phyloP scores from a whole-genome alignment of 2,888 invertebrate genomes.

The Platypus cylindrus region DNA sequence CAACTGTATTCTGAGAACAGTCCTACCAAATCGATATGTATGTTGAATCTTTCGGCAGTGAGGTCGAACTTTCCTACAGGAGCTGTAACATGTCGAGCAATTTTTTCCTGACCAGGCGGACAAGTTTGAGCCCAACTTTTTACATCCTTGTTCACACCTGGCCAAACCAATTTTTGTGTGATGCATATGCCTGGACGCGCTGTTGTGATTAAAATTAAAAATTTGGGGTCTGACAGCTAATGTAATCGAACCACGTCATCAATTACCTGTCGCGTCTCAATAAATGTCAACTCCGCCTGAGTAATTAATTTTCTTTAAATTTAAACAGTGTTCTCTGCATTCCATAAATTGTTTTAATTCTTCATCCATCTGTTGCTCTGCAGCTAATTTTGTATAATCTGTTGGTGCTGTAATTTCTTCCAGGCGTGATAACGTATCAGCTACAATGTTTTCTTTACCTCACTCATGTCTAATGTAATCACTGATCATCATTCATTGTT shows the following conservation, averaged over 20 bases:
- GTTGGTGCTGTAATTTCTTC: not conserved
- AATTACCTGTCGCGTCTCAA: not conserved
- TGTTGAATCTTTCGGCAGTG: slow-evolving; percentile 21
- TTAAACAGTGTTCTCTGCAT: not conserved
- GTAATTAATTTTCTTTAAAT: too few species aligned
- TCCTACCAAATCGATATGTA: slow-evolving; percentile 23
- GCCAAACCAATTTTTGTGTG: slow-evolving; percentile 28
- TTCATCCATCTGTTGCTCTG: not conserved
- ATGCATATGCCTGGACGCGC: slow-evolving; percentile 22
- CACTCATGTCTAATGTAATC: not conserved
- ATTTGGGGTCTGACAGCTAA: slow-evolving; percentile 5
- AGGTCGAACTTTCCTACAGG: slow-evolving; percentile 19
- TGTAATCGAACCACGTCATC: slow-evolving; percentile 12
- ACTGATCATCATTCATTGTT: too few species aligned
- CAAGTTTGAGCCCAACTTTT: slow-evolving; percentile 24
- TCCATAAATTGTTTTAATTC: not conserved
- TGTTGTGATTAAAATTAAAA: slow-evolving; percentile 17
- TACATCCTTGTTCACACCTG: slow-evolving; percentile 26
- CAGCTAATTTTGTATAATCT: too few species aligned
- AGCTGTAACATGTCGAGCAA: slow-evolving; percentile 22
- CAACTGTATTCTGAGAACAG: slow-evolving; percentile 14
- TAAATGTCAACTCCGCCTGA: too few species aligned
- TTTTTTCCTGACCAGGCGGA: slow-evolving; percentile 27
- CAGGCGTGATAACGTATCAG: slow-evolving; percentile 1
- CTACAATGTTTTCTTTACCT: slow-evolving; percentile 2